Conservation (phyloP, 37 sponge, comb jelly and placozoan genomes). For the Dysidea cf. avara region DNA sequence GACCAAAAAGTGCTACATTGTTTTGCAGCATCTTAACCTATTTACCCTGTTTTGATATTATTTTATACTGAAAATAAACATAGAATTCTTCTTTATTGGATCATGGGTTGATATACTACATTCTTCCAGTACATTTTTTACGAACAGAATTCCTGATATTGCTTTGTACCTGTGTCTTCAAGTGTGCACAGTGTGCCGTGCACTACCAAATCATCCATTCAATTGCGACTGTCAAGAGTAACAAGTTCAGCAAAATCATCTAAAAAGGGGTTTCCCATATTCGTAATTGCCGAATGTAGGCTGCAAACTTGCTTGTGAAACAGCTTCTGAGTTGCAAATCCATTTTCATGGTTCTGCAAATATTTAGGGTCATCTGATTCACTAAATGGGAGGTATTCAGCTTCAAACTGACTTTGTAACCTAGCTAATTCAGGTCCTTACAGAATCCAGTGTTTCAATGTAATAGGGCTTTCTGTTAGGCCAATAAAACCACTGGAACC, state of each 20-base stretch:
- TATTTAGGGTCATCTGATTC: background rate
- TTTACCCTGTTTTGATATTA: too few relatives aligned
- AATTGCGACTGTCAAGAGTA: slow-evolving; percentile 1
- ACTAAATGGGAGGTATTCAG: slow-evolving; percentile 3
- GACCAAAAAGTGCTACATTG: too few relatives aligned
- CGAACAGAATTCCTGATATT: slow-evolving; percentile 11
- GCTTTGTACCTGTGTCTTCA: background rate
- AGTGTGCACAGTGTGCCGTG: background rate
- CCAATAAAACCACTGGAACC: slow-evolving; percentile 27
- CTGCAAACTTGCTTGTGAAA: slow-evolving; percentile 10
- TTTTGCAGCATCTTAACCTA: too few relatives aligned
- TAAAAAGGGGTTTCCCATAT: slow-evolving; percentile 29
- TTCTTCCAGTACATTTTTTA: slow-evolving; percentile 16
- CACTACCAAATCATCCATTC: slow-evolving; percentile 24
- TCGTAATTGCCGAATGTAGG: background rate
- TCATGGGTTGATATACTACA: slow-evolving; percentile 15
- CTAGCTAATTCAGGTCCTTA: too few relatives aligned
- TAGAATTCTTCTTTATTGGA: slow-evolving; percentile 7
- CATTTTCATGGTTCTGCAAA: slow-evolving; percentile 22
- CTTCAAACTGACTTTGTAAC: slow-evolving; percentile 16
- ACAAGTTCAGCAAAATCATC: slow-evolving; percentile 24
- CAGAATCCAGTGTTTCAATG: slow-evolving; percentile 19
- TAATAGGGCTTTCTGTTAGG: slow-evolving; percentile 20
- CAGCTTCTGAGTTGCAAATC: slow-evolving; percentile 21
- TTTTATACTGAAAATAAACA: background rate